phyloP scores from a whole-genome alignment of 2,113 vertebrate species.

The Boulengerochromis microlepis region DNA sequence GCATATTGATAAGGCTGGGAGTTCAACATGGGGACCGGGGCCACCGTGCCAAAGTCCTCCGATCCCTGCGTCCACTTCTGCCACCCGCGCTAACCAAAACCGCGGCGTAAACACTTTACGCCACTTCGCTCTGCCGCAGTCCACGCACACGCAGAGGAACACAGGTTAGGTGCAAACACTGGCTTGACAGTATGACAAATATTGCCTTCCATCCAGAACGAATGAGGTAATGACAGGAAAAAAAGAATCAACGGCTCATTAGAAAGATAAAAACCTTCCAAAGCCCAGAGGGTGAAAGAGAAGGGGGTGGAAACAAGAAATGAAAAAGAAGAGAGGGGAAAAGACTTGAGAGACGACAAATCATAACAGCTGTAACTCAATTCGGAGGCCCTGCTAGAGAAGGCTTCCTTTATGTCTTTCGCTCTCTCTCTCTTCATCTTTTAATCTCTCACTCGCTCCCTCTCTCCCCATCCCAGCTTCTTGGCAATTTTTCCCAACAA shows the following conservation, averaged over 20 bases:
- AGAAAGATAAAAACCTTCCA: slow-evolving; percentile 58
- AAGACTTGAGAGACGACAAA: slow-evolving; percentile 66
- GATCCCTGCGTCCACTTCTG: slow-evolving; percentile 38
- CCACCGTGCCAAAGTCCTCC: slow-evolving; percentile 1
- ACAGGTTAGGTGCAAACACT: slow-evolving; percentile 17
- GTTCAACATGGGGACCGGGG: neutral
- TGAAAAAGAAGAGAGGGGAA: slow-evolving; percentile 51
- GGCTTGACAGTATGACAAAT: slow-evolving; percentile 60
- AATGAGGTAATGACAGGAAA: slow-evolving; percentile 45
- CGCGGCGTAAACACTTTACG: slow-evolving; percentile 24
- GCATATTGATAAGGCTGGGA: slow-evolving; percentile 49
- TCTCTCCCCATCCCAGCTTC: slow-evolving; percentile 32
- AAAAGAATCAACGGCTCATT: slow-evolving; percentile 55
- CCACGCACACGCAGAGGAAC: neutral
- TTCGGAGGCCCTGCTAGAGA: slow-evolving; percentile 51
- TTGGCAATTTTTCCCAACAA: slow-evolving; percentile 57
- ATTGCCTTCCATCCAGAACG: slow-evolving; percentile 55
- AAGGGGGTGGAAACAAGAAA: slow-evolving; percentile 35
- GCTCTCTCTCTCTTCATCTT: slow-evolving; percentile 15
- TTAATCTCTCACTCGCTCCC: slow-evolving; percentile 11
- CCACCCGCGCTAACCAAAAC: slow-evolving; percentile 21
- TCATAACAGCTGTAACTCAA: slow-evolving; percentile 72
- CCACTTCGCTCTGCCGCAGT: neutral
- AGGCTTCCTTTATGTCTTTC: slow-evolving; percentile 47
- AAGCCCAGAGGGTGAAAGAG: slow-evolving; percentile 37